Conservation (phyloP, 2,797 vertebrate genomes). For the Anabacerthia variegaticeps region DNA sequence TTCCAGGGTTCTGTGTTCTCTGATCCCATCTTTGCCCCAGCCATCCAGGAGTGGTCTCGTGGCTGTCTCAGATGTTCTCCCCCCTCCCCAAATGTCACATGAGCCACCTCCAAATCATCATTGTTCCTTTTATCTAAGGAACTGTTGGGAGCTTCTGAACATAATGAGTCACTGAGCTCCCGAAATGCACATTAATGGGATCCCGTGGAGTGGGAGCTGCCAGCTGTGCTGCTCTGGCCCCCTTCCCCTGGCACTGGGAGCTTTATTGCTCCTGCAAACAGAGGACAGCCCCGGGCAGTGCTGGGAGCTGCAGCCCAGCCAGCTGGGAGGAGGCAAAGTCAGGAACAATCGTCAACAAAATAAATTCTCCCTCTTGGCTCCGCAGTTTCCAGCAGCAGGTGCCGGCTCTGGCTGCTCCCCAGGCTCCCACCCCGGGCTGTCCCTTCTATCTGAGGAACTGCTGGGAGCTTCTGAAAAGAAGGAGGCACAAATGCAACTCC, state of each 20-base stretch:
- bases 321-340: neutral
- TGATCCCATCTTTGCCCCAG: neutral
- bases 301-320: neutral
- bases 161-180: neutral
- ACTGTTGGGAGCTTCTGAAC: neutral
- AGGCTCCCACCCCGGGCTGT: rapidly evolving
- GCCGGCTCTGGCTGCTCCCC: neutral
- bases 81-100: neutral
- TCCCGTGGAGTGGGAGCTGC: neutral
- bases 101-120: neutral
- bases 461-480: too few species aligned
- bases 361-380: neutral
- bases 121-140: neutral
- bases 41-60: neutral
- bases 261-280: neutral
- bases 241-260: neutral
- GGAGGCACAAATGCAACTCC: neutral
- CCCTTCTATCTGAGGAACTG: too few species aligned
- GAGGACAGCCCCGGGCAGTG: neutral
- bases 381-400: neutral
- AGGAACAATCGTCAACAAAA: neutral
- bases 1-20: rapidly evolving
- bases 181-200: neutral
- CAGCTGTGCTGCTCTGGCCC: neutral
- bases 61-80: neutral